Evolutionary conservation across 2,113 vertebrate species (phyloP), one percentile per base, ranked within the genome.

Genomic region (Rousettus leschenaultii): DNA sequence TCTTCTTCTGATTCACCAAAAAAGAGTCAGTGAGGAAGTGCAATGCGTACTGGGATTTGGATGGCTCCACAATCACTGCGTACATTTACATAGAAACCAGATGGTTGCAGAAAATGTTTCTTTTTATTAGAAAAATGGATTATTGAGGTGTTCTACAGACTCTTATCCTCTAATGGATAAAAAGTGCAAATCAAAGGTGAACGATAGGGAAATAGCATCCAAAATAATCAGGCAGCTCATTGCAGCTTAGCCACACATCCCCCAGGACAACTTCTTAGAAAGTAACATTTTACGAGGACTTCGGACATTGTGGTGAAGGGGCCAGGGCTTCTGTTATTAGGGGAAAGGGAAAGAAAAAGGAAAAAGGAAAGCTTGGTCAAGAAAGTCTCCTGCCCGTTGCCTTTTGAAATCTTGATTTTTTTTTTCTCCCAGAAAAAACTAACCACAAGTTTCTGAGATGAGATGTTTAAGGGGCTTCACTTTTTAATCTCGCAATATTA

Each of bases 81-180:
- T 96, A 98, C 97, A 97, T 97, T 97, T 98, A 98, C 98, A 98
- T 96, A 97, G 98, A 98, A 98, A 99, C 98, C 98, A 99, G 98
- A 99, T 99, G 98, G 95, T 68, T 96, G 73, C 70, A 75, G 96
- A 97, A 97, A 98, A 94, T 45, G 38, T 92, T 97, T 77, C 84
- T 91, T 82, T 97, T 93, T 82, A 70, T 38, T 40, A 21, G 51
- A 51, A 77, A 79, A 91, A 89, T 83, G 90, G 87, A 96, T 83
- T 97, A 84, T 97, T 90, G 91, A 98, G 96, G 94, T 98, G 90
- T 97, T 97, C 94, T 78, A 55, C 43, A 95, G 74, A 93, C 73
- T 91, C 82, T 95, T 96, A 93, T 82, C 78, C 96, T 95, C 94
- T 75, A 86, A 95, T 61, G 71, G 97, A 96, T 85, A 97, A 97